Conservation (phyloP, 2,888 invertebrate species). For the Apeira syringaria region DNA sequence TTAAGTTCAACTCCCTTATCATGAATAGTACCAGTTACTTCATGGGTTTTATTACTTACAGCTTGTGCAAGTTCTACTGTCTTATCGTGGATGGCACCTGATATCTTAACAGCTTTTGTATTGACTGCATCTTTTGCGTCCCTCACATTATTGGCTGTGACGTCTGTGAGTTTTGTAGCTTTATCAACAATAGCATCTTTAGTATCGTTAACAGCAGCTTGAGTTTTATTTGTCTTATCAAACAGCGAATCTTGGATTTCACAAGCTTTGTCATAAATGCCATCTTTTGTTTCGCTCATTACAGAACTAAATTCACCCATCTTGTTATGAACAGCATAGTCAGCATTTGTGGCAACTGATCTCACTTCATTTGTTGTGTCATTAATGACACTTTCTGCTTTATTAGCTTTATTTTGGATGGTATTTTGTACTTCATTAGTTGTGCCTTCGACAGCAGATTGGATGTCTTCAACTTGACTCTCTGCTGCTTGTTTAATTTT, state of each 20-base stretch:
- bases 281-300: constrained; percentile 46
- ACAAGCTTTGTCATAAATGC: constrained; percentile 31
- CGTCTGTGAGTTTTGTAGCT: constrained; percentile 31
- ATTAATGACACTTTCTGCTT: constrained; percentile 27
- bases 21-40: constrained; percentile 29
- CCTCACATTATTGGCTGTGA: constrained; percentile 29
- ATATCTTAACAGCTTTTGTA: constrained; percentile 42
- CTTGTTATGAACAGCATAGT: constrained; percentile 19
- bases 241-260: constrained; percentile 27
- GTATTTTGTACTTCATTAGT: constrained; percentile 45
- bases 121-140: constrained; percentile 34
- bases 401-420: constrained; percentile 29
- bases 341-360: constrained; percentile 25
- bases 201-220: constrained; percentile 26
- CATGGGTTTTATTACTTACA: constrained; percentile 32
- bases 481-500: constrained; percentile 40
- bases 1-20: constrained; percentile 36
- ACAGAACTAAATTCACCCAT: constrained; percentile 39
- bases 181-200: constrained; percentile 41
- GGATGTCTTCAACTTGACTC: constrained; percentile 37
- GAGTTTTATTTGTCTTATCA: constrained; percentile 34
- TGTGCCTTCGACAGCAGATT: constrained; percentile 45
- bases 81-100: constrained; percentile 41
- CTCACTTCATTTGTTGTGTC: constrained; percentile 34
- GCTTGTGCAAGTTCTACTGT: constrained; percentile 38